Conservation (phyloP, 1,140 invertebrate genomes). For the Drosophila tsacasi region DNA sequence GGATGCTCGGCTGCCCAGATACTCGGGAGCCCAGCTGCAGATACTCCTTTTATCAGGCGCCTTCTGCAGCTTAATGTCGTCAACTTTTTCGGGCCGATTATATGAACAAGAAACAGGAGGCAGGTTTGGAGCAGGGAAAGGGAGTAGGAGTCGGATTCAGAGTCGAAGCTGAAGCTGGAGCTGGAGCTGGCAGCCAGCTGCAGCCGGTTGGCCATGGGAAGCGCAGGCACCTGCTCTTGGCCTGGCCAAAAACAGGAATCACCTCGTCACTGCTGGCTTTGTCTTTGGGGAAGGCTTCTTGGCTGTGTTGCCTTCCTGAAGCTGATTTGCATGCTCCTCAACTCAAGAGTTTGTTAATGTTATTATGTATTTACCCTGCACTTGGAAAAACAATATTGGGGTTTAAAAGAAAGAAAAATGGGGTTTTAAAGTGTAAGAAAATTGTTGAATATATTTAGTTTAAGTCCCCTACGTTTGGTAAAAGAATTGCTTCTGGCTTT, state of each 20-base stretch:
- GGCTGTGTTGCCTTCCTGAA: slow-evolving; percentile 22
- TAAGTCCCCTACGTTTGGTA: no score
- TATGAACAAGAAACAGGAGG: slow-evolving; percentile 6
- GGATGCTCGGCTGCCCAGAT: slow-evolving; percentile 4
- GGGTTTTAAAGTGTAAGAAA: no score
- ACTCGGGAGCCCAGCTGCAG: slow-evolving; percentile 25
- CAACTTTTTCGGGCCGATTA: slow-evolving; percentile 65
- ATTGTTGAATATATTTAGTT: background rate
- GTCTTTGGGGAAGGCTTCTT: slow-evolving; percentile 44
- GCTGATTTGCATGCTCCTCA: slow-evolving; percentile 75
- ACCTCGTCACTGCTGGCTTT: slow-evolving; percentile 53
- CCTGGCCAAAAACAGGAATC: slow-evolving; percentile 61
- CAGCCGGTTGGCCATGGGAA: slow-evolving; percentile 47
- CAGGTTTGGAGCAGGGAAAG: slow-evolving; percentile 7
- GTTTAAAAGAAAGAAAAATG: background rate
- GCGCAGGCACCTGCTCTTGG: slow-evolving; percentile 43
- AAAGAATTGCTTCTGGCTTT: no score
- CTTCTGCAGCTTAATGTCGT: slow-evolving; percentile 75
- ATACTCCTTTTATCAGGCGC: slow-evolving; percentile 68
- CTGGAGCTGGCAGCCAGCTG: slow-evolving; percentile 21
- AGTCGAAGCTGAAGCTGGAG: no score
- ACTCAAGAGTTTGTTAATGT: slow-evolving; percentile 56
- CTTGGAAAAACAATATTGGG: slow-evolving; percentile 4
- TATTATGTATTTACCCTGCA: slow-evolving; percentile 62
- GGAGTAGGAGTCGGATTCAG: slow-evolving; percentile 5